These are phyloP conservation scores for Scopus umbretta DNA, from an alignment of 2,113 vertebrate genomes.

Conservation along the genomic window DNA sequence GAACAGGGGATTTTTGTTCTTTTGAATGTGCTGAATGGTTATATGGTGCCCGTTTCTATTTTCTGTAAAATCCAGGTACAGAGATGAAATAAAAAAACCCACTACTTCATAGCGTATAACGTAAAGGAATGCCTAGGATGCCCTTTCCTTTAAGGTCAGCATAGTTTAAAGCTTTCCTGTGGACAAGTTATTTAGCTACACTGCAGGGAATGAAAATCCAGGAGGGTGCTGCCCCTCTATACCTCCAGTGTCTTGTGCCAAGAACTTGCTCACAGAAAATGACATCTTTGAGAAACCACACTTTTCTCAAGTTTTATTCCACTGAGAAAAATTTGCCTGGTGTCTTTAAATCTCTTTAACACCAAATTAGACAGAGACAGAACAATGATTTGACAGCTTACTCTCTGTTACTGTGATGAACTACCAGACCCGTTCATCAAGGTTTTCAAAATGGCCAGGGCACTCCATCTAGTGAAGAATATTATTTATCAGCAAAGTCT, in stretches of 20 bases:
- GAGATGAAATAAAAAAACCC: not conserved
- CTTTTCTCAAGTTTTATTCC: not conserved
- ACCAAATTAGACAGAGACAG: not conserved
- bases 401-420: not conserved
- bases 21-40: not conserved
- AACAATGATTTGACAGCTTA: not conserved
- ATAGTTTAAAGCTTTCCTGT: not conserved
- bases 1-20: not conserved
- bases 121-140: not conserved
- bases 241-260: rapidly evolving
- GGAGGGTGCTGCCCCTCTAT: not conserved
- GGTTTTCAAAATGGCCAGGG: not conserved
- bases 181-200: not conserved
- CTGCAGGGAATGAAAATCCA: not conserved
- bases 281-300: not conserved
- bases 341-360: not conserved
- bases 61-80: not conserved
- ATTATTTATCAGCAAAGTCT: not conserved
- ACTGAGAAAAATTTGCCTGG: not conserved
- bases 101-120: not conserved
- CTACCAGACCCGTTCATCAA: not conserved
- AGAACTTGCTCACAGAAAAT: not conserved
- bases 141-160: not conserved
- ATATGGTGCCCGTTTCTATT: not conserved
- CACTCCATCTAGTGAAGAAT: not conserved